Evolutionary conservation across 2,888 invertebrate genomes (phyloP).

Genomic region (Dasypogon diadema): DNA sequence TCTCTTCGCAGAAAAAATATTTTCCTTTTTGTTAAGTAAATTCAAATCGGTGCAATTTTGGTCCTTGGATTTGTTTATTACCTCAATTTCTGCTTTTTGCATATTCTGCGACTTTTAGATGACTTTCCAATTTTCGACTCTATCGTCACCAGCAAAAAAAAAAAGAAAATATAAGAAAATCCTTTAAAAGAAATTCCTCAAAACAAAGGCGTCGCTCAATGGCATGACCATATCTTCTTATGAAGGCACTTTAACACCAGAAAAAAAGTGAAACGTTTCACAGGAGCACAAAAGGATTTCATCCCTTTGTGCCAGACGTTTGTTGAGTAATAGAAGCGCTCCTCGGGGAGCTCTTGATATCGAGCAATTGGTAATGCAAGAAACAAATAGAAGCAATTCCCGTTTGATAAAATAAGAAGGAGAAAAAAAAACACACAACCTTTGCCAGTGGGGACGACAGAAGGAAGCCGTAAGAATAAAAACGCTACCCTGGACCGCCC

Average conservation of each 20-base stretch:
- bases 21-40: too few relatives aligned
- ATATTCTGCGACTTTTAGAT: neutral
- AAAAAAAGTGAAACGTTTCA: constrained; percentile 39
- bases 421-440: constrained; percentile 20
- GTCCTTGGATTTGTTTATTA: constrained; percentile 1
- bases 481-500: constrained; percentile 26
- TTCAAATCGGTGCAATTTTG: too few relatives aligned
- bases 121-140: constrained; percentile 12
- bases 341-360: constrained; percentile 53
- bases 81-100: constrained; percentile 13
- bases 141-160: constrained; percentile 17
- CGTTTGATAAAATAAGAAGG: constrained; percentile 12
- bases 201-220: neutral
- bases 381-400: constrained; percentile 49
- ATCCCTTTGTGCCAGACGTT: constrained; percentile 43
- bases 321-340: constrained; percentile 41
- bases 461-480: constrained; percentile 18
- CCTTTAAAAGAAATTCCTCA: neutral
- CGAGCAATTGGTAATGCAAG: constrained; percentile 50
- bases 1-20: too few relatives aligned
- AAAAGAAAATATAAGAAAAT: too few relatives aligned
- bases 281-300: constrained; percentile 37
- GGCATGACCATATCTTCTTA: constrained; percentile 35
- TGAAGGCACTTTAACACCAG: constrained; percentile 17
- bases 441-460: neutral